A percentile compares a stretch with the other conserved stretches of the same genome.
Conservation (phyloP, 2,113 vertebrate genomes). For the Arvicanthis niloticus region DNA sequence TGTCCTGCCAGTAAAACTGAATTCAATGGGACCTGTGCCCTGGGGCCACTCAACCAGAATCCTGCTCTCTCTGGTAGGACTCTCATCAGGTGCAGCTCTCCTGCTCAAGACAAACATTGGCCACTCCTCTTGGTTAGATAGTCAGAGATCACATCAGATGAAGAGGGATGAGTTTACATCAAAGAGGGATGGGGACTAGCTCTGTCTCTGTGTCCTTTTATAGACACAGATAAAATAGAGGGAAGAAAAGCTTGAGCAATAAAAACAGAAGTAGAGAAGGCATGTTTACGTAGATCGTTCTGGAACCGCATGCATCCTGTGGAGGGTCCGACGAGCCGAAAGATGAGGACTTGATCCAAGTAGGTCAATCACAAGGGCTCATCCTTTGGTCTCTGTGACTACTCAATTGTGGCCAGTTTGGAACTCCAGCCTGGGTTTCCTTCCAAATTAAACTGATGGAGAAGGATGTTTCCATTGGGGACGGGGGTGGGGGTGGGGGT, state of each 20-base stretch:
- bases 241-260: not conserved
- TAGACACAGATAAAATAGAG: conserved; percentile 12
- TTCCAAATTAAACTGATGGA: not conserved
- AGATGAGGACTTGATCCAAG: not conserved
- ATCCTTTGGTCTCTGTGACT: not conserved
- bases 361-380: not conserved
- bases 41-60: not conserved
- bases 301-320: not conserved
- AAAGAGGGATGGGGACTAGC: not conserved
- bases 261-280: not conserved
- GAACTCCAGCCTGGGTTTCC: not conserved
- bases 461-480: not conserved
- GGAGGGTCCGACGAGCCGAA: not conserved
- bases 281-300: not conserved
- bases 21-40: not conserved
- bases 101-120: not conserved
- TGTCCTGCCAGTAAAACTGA: not conserved
- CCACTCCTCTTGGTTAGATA: conserved; percentile 22
- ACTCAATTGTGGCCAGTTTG: not conserved
- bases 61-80: not conserved
- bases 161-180: not conserved
- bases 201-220: not conserved
- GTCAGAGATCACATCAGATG: not conserved
- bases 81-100: not conserved
- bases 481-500: not conserved